These are phyloP conservation scores for Zaprionus obscuricornis DNA, from an alignment of 2,888 invertebrate species.

Conservation along the genomic window DNA sequence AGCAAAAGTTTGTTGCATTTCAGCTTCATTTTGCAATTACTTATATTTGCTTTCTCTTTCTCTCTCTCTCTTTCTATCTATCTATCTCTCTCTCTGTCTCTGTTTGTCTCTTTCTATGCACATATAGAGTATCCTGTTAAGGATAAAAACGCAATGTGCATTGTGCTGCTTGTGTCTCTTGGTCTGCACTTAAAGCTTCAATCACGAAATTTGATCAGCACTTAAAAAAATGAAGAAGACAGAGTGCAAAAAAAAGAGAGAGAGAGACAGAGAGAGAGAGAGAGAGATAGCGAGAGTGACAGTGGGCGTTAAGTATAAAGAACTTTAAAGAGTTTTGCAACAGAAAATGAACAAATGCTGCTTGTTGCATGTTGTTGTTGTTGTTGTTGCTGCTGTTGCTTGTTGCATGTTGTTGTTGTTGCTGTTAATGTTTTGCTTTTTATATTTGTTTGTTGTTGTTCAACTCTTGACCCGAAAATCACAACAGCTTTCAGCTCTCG, in stretches of 20 bases:
- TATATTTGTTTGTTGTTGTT: constrained; percentile 26
- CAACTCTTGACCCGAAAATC: constrained; percentile 71
- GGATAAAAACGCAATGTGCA: constrained; percentile 48
- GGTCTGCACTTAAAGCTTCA: constrained; percentile 63
- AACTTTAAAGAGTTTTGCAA: constrained; percentile 42
- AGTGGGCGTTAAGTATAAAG: constrained; percentile 3
- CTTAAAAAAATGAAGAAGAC: constrained; percentile 42
- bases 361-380: constrained; percentile 14
- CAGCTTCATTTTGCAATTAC: constrained; percentile 63
- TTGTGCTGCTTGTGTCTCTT: constrained; percentile 27
- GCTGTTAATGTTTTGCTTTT: constrained; percentile 6
- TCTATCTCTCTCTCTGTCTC: not conserved
- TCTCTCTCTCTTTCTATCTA: not conserved
- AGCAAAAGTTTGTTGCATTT: constrained; percentile 53
- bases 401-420: constrained; percentile 13
- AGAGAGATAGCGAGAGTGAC: not conserved
- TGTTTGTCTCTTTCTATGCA: not conserved
- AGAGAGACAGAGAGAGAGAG: not conserved
- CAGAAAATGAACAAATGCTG: constrained; percentile 55
- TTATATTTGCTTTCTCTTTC: not conserved
- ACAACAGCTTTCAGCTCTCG: constrained; percentile 58
- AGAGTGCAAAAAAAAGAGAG: constrained; percentile 23
- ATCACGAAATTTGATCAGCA: constrained; percentile 75
- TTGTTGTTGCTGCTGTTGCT: constrained; percentile 6
- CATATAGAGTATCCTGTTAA: constrained; percentile 54